Evolutionary conservation across 2,888 invertebrate species (phyloP).

Genomic region (Eilema griseolum): DNA sequence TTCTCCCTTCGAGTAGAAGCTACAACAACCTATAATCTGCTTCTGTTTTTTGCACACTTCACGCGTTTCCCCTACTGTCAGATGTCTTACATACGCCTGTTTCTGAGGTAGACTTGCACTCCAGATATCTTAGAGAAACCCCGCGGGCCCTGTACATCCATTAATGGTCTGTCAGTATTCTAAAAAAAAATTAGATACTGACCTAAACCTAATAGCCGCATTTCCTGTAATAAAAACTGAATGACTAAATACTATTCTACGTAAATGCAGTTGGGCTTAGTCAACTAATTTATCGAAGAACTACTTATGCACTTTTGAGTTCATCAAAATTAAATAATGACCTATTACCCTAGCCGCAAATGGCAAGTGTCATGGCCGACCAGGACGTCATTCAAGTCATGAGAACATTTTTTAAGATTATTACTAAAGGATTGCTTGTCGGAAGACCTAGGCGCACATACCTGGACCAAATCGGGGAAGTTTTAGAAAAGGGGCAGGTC

Average conservation of each 20-base stretch:
- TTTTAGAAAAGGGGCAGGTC: too few relatives aligned
- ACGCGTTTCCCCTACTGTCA: too few relatives aligned
- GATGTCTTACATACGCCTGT: too few relatives aligned
- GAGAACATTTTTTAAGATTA: not conserved
- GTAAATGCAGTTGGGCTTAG: not conserved
- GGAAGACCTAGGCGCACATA: too few relatives aligned
- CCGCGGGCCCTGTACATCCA: too few relatives aligned
- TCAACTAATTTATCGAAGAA: not conserved
- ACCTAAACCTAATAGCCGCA: not conserved
- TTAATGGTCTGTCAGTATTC: not conserved
- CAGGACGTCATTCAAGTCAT: not conserved
- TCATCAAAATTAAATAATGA: not conserved
- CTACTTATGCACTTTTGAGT: conserved; percentile 1
- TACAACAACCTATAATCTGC: too few relatives aligned
- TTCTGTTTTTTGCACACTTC: too few relatives aligned
- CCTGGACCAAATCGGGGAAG: too few relatives aligned
- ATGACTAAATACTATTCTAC: not conserved
- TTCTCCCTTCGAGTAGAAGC: too few relatives aligned
- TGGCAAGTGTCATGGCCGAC: not conserved
- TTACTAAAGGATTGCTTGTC: too few relatives aligned
- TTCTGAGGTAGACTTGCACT: too few relatives aligned
- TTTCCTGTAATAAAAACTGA: not conserved
- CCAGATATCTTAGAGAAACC: too few relatives aligned
- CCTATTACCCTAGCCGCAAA: not conserved
- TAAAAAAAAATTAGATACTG: not conserved